Evolutionary conservation across 2,888 invertebrate species (phyloP), one percentile per base, ranked within the genome.

Genomic region (Acheta domesticus): DNA sequence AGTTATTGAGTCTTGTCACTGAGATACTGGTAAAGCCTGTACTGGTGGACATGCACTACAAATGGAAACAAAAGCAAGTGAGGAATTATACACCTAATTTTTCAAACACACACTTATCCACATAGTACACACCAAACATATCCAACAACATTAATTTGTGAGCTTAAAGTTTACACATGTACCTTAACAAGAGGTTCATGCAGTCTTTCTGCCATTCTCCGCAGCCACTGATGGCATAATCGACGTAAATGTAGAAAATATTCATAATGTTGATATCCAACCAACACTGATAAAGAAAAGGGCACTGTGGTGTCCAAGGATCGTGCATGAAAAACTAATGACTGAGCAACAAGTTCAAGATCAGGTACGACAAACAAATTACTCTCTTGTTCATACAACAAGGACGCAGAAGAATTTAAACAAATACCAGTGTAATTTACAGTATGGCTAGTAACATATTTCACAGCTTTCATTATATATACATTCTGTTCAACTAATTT

Each of bases 291-390:
- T 23, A 83, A 23, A 11, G 83, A 82, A 79, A 82, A 82, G 50
- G 82, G 82, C 36, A 81, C 78, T 49, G 50, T 50, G 19, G 79
- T 75, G 14, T 75, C 75, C 78, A 23, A 49, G 73, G 11, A 79
- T 79, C 75, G 77, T 12, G 82, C 75, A 50, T 80, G 80, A 75
- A 83, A 83, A n/a, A 81, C 79, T 36, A 82, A 48, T 23, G 82
- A 79, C 21, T 82, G 80, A 23, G 82, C 82, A n/a, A 83, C 80
- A 14, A 83, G 79, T 77, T 83, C 81, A 48, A 83, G 75, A 80
- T 83, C 82, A 21, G 82, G 82, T 21, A 83, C 83, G n/a, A 82
- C 79, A 77, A 82, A 83, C n/a, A 83, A 50, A 79, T 80, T 82
- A 19, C 77, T 81, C 16, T 74, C 81, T 49, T 79, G 77, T 73